These are phyloP conservation scores for Pelodiscus sinensis DNA, from an alignment of 2,113 vertebrate species.

Conservation along the genomic window DNA sequence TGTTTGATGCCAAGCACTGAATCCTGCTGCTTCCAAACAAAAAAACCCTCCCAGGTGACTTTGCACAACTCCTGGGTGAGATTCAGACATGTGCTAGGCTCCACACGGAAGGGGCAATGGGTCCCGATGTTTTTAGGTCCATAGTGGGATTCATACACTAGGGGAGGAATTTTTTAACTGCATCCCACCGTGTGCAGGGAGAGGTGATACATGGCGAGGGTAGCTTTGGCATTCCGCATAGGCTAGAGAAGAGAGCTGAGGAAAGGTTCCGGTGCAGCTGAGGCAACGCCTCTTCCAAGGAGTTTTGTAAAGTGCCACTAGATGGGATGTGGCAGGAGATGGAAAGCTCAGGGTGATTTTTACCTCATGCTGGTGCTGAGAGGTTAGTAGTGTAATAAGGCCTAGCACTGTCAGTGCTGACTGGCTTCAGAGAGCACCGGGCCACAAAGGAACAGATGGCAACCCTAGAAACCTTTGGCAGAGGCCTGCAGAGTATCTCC, in stretches of 20 bases:
- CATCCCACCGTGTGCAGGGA: not conserved
- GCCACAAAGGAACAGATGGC: not conserved
- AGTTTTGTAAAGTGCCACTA: not conserved
- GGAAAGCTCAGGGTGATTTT: not conserved
- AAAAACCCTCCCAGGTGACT: not conserved
- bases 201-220: not conserved
- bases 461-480: not conserved
- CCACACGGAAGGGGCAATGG: not conserved
- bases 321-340: not conserved
- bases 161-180: not conserved
- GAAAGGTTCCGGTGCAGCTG: not conserved
- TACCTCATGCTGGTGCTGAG: not conserved
- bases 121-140: not conserved
- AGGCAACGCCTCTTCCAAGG: not conserved
- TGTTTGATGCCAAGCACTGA: fast-evolving
- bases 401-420: too few relatives aligned
- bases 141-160: fast-evolving
- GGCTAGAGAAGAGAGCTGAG: not conserved
- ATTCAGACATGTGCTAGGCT: not conserved
- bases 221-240: not conserved
- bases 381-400: not conserved
- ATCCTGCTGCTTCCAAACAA: not conserved
- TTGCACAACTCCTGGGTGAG: not conserved
- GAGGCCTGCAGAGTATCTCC: not conserved
- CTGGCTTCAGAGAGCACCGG: not conserved